Evolutionary conservation across 2,113 vertebrate genomes (phyloP).

Genomic region (Pterocles gutturalis): DNA sequence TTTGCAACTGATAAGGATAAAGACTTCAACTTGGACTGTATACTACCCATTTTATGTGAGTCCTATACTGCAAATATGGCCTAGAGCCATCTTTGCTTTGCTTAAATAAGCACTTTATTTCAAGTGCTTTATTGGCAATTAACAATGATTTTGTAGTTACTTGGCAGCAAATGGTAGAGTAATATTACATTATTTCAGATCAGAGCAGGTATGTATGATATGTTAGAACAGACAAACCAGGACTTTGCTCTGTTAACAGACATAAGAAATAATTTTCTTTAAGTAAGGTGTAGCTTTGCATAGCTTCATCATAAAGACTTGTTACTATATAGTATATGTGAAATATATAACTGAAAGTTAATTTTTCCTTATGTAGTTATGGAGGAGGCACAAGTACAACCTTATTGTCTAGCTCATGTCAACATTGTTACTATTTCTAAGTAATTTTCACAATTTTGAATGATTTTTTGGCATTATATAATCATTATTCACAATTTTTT

Average conservation of each 20-base stretch:
- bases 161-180: not conserved
- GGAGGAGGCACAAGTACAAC: not conserved
- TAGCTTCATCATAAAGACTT: not conserved
- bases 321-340: not conserved
- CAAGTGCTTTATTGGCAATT: not conserved
- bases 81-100: not conserved
- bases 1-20: not conserved
- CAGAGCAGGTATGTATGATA: not conserved
- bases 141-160: not conserved
- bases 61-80: not conserved
- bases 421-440: not conserved
- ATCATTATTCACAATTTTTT: not conserved
- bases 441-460: not conserved
- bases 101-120: slow-evolving; percentile 8
- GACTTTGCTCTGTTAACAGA: not conserved
- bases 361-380: not conserved
- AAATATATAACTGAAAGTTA: not conserved
- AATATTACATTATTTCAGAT: not conserved
- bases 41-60: not conserved
- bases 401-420: not conserved
- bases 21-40: not conserved
- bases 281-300: not conserved
- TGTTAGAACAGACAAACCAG: not conserved
- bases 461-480: not conserved
- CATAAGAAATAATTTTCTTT: not conserved